Base-by-base conservation (phyloP, 1,140 invertebrate species). In the Brachionus rubens region DNA sequence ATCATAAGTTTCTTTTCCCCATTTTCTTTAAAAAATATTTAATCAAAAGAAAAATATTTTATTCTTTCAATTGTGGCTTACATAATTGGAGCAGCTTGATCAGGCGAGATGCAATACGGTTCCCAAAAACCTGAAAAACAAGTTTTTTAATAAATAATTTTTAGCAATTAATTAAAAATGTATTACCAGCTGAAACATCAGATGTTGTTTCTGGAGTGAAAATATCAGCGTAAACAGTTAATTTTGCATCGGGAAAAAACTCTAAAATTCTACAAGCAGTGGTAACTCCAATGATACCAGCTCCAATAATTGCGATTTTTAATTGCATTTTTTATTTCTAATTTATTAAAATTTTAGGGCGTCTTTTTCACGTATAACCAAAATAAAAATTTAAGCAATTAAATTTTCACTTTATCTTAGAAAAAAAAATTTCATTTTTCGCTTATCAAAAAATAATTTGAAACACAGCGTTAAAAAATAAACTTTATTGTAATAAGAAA, bases 201-300 rank as follows among this genome's bases (percentile, higher is more conserved):
- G 92, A 94, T 0, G 90, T 89, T 0, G 91, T 94, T 19, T 92
- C 87, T 33, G 87, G 82, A 75, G 89, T 86, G 80, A 93, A 94
- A 72, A 88, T 88, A 59, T 92, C 90, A 1, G 93, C 91, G n/a
- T 93, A 84, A 7, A 96, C 81, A 0, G 89, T 90, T 4, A 95
- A 84, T 12, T 88, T 79, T 0, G 87, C 87, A 56, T 88, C 88
- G 62, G 88, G 89, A 77, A 91, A 86, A 79, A 88, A 84, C 59
- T 88, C 83, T 82, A 91, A 90, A 2, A 95, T 79, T 26, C 81
- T 78, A 5, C 81, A 76, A 12, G 85, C 85, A 5, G 84, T 82
- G 5, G 82, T 82, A 24, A 87, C 75, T 6, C 86, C 86, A 1
- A 85, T 80, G 5, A 83, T 82, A 0, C 82, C 82, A 7, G 82